These are phyloP conservation scores for Pardosa pseudoannulata DNA, from an alignment of 2,888 invertebrate species.

Conservation along the genomic window DNA sequence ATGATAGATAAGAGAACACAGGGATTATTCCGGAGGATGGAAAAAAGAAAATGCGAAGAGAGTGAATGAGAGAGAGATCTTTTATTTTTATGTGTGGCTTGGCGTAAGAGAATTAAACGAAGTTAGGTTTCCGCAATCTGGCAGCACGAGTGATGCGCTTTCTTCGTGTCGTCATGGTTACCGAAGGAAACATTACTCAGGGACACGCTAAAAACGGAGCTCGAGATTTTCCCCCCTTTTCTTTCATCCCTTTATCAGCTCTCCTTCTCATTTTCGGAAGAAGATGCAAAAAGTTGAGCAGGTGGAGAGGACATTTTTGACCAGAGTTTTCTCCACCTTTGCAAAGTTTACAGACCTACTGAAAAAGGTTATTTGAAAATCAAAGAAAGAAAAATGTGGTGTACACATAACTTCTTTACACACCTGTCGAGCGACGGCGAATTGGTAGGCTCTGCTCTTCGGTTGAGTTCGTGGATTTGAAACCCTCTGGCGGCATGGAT, in stretches of 20 bases:
- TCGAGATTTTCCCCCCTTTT: not conserved
- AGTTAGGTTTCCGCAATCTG: constrained; percentile 57
- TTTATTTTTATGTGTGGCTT: constrained; percentile 44
- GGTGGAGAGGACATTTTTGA: not conserved
- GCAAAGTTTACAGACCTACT: too few relatives aligned
- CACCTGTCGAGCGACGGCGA: too few relatives aligned
- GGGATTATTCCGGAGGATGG: not conserved
- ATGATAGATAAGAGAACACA: not conserved
- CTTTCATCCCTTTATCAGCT: not conserved
- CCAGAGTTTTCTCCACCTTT: too few relatives aligned
- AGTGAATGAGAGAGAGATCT: constrained; percentile 17
- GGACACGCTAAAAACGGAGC: not conserved
- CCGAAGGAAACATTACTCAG: constrained; percentile 41
- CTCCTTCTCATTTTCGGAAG: not conserved
- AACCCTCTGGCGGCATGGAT: too few relatives aligned
- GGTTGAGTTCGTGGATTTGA: too few relatives aligned
- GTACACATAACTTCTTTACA: too few relatives aligned
- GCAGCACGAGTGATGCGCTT: constrained; percentile 59
- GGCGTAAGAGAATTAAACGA: constrained; percentile 54
- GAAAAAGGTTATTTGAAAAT: too few relatives aligned
- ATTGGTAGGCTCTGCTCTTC: too few relatives aligned
- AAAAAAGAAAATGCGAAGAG: constrained; percentile 1
- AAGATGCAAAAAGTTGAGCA: not conserved
- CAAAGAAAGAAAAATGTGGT: too few relatives aligned
- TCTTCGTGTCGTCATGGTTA: constrained; percentile 42